Evolutionary conservation across 2,113 vertebrate species (phyloP).

Genomic region (Strigops habroptila): DNA sequence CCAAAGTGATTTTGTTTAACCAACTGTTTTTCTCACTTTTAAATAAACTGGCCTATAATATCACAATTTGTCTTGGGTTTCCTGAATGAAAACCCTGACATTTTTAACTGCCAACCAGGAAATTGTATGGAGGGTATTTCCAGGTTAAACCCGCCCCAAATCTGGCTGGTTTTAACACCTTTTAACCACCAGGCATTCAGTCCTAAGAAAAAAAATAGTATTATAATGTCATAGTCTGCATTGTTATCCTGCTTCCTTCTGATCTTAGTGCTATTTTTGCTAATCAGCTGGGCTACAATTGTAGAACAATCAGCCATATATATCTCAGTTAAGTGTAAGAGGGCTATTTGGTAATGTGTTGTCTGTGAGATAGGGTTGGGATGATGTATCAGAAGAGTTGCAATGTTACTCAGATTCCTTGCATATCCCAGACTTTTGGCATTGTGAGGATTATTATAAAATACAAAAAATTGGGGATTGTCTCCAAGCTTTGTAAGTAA

Average conservation of each 20-base stretch:
- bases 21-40: background rate
- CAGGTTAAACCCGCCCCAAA: background rate
- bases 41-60: background rate
- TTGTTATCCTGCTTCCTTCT: background rate
- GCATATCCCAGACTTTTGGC: background rate
- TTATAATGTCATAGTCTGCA: background rate
- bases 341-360: background rate
- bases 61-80: conserved; percentile 38
- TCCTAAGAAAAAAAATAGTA: background rate
- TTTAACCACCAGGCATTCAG: background rate
- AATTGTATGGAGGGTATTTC: conserved; percentile 22
- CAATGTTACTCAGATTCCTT: background rate
- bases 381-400: background rate
- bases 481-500: background rate
- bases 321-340: background rate
- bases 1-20: conserved; percentile 28
- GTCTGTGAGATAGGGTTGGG: background rate
- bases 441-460: background rate
- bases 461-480: background rate
- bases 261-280: background rate
- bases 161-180: background rate
- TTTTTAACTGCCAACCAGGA: background rate
- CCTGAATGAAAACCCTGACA: background rate
- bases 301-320: background rate
- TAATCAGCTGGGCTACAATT: background rate